Percentiles rank a stretch among this genome's conserved stretches.
These are phyloP conservation scores for Meliscaeva auricollis DNA, from an alignment of 2,888 invertebrate genomes.

Conservation along the genomic window DNA sequence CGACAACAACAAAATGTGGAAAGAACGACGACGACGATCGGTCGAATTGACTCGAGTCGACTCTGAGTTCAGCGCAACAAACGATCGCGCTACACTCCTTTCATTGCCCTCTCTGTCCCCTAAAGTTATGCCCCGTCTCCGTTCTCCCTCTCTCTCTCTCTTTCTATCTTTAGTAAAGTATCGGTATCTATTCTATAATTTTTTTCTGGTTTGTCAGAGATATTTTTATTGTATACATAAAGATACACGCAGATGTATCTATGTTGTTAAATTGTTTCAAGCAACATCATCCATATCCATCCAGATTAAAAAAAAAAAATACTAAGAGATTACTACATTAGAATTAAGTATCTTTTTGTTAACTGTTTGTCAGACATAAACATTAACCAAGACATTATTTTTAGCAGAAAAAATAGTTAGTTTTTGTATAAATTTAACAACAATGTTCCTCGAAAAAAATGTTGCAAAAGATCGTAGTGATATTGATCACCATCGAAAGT, in stretches of 20 bases:
- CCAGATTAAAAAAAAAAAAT: background rate
- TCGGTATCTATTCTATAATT: constrained; percentile 70
- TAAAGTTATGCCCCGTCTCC: background rate
- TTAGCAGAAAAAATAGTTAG: no score
- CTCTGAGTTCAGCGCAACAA: constrained; percentile 58
- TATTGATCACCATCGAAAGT: constrained; percentile 9
- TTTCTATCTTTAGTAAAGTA: constrained; percentile 38
- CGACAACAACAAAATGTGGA: constrained; percentile 78
- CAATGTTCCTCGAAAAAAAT: constrained; percentile 21
- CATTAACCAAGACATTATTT: no score
- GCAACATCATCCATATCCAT: constrained; percentile 41
- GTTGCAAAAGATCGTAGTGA: constrained; percentile 34
- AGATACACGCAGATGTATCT: constrained; percentile 73
- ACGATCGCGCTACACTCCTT: constrained; percentile 39
- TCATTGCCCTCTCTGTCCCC: constrained; percentile 37
- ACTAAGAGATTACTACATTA: constrained; percentile 35
- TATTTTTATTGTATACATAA: constrained; percentile 74
- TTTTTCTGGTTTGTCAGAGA: constrained; percentile 73
- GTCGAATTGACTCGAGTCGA: constrained; percentile 34
- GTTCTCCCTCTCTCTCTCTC: constrained; percentile 15
- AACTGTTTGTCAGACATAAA: constrained; percentile 7
- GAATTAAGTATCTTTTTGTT: background rate
- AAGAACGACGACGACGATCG: constrained; percentile 41
- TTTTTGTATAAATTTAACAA: no score
- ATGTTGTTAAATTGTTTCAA: constrained; percentile 52